Evolutionary conservation across 2,797 vertebrate species (phyloP).

Genomic region (Bucorvus abyssinicus): DNA sequence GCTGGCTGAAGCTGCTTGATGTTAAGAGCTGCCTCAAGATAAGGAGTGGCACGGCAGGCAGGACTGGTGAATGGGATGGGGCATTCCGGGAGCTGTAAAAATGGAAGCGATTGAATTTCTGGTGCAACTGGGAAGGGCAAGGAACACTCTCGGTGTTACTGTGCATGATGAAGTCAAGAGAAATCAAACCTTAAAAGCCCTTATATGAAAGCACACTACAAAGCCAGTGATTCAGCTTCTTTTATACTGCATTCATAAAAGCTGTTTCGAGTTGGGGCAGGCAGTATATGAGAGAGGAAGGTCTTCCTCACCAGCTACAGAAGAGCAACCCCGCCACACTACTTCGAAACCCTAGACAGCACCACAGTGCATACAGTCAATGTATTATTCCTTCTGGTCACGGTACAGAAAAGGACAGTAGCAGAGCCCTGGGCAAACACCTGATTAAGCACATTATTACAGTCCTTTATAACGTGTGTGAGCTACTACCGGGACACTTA

Average conservation of each 20-base stretch:
- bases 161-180: not conserved
- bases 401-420: not conserved
- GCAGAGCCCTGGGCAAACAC: not conserved
- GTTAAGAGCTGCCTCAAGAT: not conserved
- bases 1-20: not conserved
- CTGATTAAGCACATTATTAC: not conserved
- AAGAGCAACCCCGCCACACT: not conserved
- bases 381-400: not conserved
- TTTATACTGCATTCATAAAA: not conserved
- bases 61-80: not conserved
- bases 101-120: not conserved
- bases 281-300: not conserved
- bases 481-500: constrained; percentile 73
- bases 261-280: not conserved
- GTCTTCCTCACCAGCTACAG: not conserved
- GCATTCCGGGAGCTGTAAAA: not conserved
- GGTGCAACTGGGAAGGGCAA: not conserved
- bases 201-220: not conserved
- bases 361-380: not conserved
- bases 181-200: not conserved
- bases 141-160: not conserved
- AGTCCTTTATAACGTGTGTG: not conserved
- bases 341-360: not conserved
- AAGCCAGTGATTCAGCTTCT: not conserved
- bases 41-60: not conserved